These are phyloP conservation scores for Gobionotothen gibberifrons DNA, from an alignment of 2,797 vertebrate species.

Conservation along the genomic window DNA sequence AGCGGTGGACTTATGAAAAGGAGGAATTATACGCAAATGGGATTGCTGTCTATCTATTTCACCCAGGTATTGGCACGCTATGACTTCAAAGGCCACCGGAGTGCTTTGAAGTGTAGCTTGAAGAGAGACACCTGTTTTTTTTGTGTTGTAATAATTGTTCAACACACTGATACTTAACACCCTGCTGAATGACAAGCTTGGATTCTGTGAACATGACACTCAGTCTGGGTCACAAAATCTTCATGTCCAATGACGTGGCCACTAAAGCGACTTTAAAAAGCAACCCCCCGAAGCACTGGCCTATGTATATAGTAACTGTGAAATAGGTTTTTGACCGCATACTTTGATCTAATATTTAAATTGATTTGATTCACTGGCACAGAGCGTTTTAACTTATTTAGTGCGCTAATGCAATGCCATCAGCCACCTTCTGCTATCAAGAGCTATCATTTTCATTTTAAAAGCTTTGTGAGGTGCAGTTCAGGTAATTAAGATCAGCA, in stretches of 20 bases:
- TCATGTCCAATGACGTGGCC: constrained; percentile 36
- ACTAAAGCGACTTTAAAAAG: neutral
- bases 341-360: constrained; percentile 1
- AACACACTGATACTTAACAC: constrained; percentile 70
- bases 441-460: constrained; percentile 18
- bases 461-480: constrained; percentile 26
- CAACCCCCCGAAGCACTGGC: neutral
- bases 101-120: constrained; percentile 80
- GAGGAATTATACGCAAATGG: constrained; percentile 74
- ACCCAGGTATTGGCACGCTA: constrained; percentile 70
- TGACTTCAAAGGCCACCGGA: constrained; percentile 77
- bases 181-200: constrained; percentile 63
- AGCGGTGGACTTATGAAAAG: constrained; percentile 61
- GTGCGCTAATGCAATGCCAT: constrained; percentile 1
- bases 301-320: neutral
- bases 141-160: constrained; percentile 71
- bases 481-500: constrained; percentile 29
- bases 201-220: constrained; percentile 51
- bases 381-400: constrained; percentile 19
- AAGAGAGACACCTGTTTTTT: constrained; percentile 72
- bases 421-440: constrained; percentile 10
- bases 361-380: constrained; percentile 16
- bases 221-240: constrained; percentile 41
- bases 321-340: neutral
- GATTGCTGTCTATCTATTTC: constrained; percentile 70